Evolutionary conservation across 2,888 invertebrate genomes (phyloP), one percentile per base, ranked within the genome.

Genomic region (Neria commutata): DNA sequence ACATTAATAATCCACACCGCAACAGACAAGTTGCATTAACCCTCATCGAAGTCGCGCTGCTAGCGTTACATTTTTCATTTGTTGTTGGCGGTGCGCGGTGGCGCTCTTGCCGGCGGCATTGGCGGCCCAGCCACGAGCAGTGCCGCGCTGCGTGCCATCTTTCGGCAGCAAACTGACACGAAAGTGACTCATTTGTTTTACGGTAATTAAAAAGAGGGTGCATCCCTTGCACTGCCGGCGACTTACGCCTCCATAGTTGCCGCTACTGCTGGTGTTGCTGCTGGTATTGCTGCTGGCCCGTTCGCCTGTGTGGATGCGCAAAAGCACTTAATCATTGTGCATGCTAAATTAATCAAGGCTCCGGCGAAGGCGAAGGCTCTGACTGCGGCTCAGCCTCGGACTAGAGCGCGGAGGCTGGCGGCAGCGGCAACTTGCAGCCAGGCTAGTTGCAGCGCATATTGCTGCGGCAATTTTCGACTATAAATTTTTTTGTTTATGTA

Each of bases 241-340:
- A 26, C 52, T 26, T 10, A 17, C 11, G 11, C 26, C 8, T 8
- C 17, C 19, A 8, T 49, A 1, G 19, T 40, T 17, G 3, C 14
- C 16, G 2, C 14, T 40, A n/a, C 16, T 11, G 3, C 4, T 1
- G 6, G 17, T 8, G 33, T 33, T 33, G 33, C 14, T 33, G 33
- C 14, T 33, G 33, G 8, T 33, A 14, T 33, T 33, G 33, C 19
- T 40, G 40, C 4, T 40, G 40, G 19, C 16, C 40, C 33, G 29
- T 16, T 16, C 8, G 19, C 49, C 46, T 23, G 29, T 54, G 55
- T 61, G 50, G 65, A 60, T 63, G 64, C 66, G 65, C 51, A 67
- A 71, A 74, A 73, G 73, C 75, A 76, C 74, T 77, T 77, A 76
- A 77, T 77, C 77, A 77, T 77, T 72, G 70, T 70, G 69, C 68